phyloP scores from a whole-genome alignment of 2,888 invertebrate genomes.

The Sarcophaga subvicina region DNA sequence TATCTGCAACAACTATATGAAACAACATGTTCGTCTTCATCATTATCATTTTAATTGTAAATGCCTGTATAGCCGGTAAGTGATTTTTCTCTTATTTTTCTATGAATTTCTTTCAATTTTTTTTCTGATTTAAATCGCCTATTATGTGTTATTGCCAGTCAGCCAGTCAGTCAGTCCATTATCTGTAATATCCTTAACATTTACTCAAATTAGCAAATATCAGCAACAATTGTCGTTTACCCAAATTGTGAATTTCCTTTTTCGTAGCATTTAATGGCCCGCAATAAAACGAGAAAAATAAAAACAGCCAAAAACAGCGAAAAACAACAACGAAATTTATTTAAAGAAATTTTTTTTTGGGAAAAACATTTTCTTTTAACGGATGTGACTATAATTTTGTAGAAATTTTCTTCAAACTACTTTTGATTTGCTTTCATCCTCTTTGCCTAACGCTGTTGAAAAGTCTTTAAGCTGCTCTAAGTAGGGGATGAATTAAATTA shows the following conservation, averaged over 20 bases:
- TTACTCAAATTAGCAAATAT: conserved; percentile 10
- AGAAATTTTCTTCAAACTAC: conserved; percentile 55
- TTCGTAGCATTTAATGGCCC: conserved; percentile 6
- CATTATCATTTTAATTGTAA: conserved; percentile 79
- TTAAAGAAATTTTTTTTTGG: background rate
- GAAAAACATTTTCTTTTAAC: conserved; percentile 10
- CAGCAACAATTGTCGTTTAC: conserved; percentile 40
- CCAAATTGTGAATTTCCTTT: conserved; percentile 55
- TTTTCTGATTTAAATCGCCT: too few species aligned
- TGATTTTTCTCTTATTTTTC: conserved; percentile 55
- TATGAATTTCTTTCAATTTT: conserved; percentile 6
- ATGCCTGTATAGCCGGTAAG: conserved; percentile 82
- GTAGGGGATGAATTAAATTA: conserved; percentile 1
- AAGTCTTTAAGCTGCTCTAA: background rate
- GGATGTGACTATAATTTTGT: conserved; percentile 55
- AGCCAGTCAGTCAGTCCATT: background rate
- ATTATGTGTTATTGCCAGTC: too few species aligned
- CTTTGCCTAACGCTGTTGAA: background rate
- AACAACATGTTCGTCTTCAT: conserved; percentile 79
- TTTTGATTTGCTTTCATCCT: conserved; percentile 6
- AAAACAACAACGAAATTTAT: background rate
- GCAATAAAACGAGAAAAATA: conserved; percentile 1
- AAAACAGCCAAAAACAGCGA: conserved; percentile 1
- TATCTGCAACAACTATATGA: conserved; percentile 28
- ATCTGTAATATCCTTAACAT: background rate